These are phyloP conservation scores for Willowsia nigromaculata DNA, from an alignment of 2,888 invertebrate genomes.

Conservation along the genomic window DNA sequence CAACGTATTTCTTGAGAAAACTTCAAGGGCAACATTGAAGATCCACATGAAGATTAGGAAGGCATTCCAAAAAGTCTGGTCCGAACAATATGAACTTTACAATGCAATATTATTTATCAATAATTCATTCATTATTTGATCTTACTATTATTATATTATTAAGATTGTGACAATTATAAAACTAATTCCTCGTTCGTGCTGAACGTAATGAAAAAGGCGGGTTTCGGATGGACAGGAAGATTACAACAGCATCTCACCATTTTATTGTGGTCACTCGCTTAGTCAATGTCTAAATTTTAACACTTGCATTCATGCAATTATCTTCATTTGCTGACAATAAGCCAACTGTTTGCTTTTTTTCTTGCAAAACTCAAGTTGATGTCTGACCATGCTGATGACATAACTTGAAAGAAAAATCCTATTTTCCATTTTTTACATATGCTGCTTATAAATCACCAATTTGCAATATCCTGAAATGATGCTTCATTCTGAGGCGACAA, in stretches of 20 bases:
- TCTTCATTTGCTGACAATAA: no score
- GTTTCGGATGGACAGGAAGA: constrained; percentile 10
- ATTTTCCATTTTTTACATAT: background rate
- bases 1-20: background rate
- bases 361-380: background rate
- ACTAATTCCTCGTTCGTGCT: constrained; percentile 1
- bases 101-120: constrained; percentile 27
- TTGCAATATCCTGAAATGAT: background rate
- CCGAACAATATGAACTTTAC: constrained; percentile 44
- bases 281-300: no score
- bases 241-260: background rate
- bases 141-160: background rate
- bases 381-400: background rate
- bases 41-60: constrained; percentile 43
- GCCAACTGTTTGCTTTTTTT: no score
- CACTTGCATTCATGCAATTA: no score
- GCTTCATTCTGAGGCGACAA: background rate
- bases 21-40: constrained; percentile 57
- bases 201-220: background rate
- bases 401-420: background rate
- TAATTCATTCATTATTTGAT: constrained; percentile 45
- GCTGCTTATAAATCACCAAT: background rate
- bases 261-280: background rate
- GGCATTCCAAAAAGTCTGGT: constrained; percentile 49
- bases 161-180: background rate